Percentiles rank a stretch among this genome's conserved stretches.
These are phyloP conservation scores for Drosophila takahashii DNA, from an alignment of 1,140 invertebrate genomes.

Conservation along the genomic window DNA sequence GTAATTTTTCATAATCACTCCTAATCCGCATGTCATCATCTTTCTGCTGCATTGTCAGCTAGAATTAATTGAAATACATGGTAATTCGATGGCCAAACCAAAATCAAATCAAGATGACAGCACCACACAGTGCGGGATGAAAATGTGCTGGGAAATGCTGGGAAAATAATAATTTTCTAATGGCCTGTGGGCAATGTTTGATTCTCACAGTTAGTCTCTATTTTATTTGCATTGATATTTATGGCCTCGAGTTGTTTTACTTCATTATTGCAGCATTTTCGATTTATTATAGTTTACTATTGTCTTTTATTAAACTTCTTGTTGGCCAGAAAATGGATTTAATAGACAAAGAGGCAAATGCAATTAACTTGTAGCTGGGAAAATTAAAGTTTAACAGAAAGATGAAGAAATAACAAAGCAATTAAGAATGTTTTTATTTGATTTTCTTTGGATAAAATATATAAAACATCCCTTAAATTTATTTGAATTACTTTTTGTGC, in stretches of 20 bases:
- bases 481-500: too few relatives aligned
- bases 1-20: slow-evolving; percentile 65
- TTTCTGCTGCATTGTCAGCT: not conserved
- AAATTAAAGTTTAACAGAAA: not conserved
- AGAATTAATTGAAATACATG: slow-evolving; percentile 42
- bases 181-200: slow-evolving; percentile 16
- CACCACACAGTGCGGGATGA: slow-evolving; percentile 4
- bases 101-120: slow-evolving; percentile 14
- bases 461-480: too few relatives aligned
- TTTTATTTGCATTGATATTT: slow-evolving; percentile 13
- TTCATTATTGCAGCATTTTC: not conserved
- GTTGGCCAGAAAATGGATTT: too few relatives aligned
- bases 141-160: slow-evolving; percentile 15
- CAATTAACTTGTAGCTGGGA: not conserved
- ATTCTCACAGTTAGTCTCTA: slow-evolving; percentile 6
- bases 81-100: not conserved
- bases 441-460: too few relatives aligned
- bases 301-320: not conserved
- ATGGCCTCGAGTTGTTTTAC: slow-evolving; percentile 4
- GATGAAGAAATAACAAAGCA: not conserved
- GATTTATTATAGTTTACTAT: not conserved
- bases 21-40: slow-evolving; percentile 46
- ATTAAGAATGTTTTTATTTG: too few relatives aligned
- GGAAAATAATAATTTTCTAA: slow-evolving; percentile 14
- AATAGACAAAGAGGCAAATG: not conserved